phyloP scores from a whole-genome alignment of 2,797 vertebrate species.

The Cryptoprocta ferox region DNA sequence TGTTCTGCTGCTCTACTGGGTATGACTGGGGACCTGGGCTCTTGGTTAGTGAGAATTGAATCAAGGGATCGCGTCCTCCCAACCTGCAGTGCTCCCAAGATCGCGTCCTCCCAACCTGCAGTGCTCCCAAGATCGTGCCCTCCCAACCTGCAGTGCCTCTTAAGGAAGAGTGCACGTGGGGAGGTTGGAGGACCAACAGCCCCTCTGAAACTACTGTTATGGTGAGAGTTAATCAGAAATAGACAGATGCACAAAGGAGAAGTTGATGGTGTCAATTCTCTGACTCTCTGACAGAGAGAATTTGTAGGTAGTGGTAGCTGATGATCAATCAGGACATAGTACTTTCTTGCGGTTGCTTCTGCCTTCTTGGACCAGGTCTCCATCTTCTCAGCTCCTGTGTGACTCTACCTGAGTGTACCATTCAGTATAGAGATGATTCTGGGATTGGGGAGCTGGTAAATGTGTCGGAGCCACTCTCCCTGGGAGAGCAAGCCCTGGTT shows the following conservation, averaged over 20 bases:
- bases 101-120: neutral
- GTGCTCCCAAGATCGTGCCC: rapidly evolving
- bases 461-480: neutral
- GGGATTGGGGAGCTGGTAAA: neutral
- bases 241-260: neutral
- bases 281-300: neutral
- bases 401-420: neutral
- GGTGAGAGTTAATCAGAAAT: neutral
- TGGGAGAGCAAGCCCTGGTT: neutral
- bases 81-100: too few relatives aligned
- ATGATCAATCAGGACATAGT: neutral
- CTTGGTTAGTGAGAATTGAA: constrained; percentile 36
- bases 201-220: neutral
- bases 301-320: neutral
- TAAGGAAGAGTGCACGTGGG: neutral
- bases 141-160: neutral
- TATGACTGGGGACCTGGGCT: constrained; percentile 76
- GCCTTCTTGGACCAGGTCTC: neutral
- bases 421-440: neutral
- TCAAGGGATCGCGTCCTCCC: neutral
- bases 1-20: constrained; percentile 90
- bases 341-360: neutral
- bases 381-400: neutral
- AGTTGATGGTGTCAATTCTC: neutral
- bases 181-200: too few relatives aligned